These are phyloP conservation scores for Alligator sinensis DNA, from an alignment of 2,113 vertebrate genomes.

Conservation along the genomic window DNA sequence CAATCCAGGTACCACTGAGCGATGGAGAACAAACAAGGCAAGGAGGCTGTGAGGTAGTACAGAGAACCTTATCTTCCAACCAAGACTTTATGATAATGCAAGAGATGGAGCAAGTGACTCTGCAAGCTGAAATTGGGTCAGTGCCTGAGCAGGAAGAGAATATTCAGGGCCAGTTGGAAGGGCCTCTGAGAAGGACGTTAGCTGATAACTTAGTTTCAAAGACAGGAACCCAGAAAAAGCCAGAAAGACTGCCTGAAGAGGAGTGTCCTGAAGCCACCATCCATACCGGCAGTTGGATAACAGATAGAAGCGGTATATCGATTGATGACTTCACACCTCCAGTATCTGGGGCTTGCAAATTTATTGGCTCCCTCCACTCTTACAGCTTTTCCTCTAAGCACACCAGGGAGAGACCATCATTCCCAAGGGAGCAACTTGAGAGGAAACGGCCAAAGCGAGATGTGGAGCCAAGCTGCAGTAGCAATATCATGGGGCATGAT, in stretches of 20 bases:
- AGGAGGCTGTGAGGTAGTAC: conserved; percentile 44
- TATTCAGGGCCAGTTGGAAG: conserved; percentile 33
- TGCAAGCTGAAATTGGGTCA: neutral
- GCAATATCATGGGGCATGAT: conserved; percentile 43
- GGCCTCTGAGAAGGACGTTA: conserved; percentile 51
- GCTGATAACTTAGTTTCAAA: conserved; percentile 29
- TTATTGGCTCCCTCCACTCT: conserved; percentile 85
- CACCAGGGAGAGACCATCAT: conserved; percentile 70
- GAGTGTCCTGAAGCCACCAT: neutral
- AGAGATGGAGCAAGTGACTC: conserved; percentile 59
- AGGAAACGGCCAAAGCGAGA: conserved; percentile 81
- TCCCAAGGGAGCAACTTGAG: conserved; percentile 79
- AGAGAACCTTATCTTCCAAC: neutral
- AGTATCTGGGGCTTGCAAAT: conserved; percentile 79
- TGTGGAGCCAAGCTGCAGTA: conserved; percentile 69
- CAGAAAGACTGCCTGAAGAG: neutral
- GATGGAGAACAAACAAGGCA: conserved; percentile 53
- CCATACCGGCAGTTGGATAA: neutral
- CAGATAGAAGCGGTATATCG: conserved; percentile 70
- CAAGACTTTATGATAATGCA: conserved; percentile 62
- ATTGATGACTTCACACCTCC: conserved; percentile 78
- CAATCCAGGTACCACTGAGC: conserved; percentile 1
- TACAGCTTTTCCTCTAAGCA: conserved; percentile 85
- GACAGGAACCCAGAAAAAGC: neutral
- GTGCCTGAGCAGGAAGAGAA: neutral